Base-by-base conservation (phyloP, 2,888 invertebrate species). In the Dinocampus coccinellae region DNA sequence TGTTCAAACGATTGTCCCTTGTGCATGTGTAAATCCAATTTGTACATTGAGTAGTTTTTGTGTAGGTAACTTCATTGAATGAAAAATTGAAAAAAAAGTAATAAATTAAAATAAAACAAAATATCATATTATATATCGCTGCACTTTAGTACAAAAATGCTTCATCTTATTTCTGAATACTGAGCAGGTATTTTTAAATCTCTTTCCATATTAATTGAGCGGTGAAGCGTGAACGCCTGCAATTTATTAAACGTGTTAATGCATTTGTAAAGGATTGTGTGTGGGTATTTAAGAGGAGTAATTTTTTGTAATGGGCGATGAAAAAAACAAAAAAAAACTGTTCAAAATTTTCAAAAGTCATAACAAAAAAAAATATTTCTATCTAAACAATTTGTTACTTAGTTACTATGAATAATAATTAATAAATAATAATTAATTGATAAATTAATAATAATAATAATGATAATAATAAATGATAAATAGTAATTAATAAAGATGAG, bases 141-240 rank as follows among this genome's bases (percentile, higher is more conserved):
- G 85, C 85, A 85, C 85, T 85, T 85, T 85, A 85, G 85, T 85
- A 85, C 85, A 85, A 85, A 83, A 84, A 83, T 78, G 82, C 84
- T 85, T 84, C 78, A 82, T 82, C 81, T 83, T 82, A 79, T 81
- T 84, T 84, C 77, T 73, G 78, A 79, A 78, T 64, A 74, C 79
- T 79, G 79, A 20, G 81, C 82, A 80, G 77, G 80, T 82, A 85
- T 82, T 67, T 78, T n/a, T 47, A 2, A 47, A 47, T 47, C 47
- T 81, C 76, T 80, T 77, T 80, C 76, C 77, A 79, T 82, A 76
- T 62, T 20, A 80, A 78, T 76, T 80, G 74, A 47, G 80, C 75
- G 65, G 81, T 79, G 79, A 83, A 76, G 81, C 77, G 79, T 79
- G 81, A 83, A 80, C 82, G 83, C 72, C 77, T 79, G 79, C 77